Conservation (phyloP, 2,113 vertebrate species). For the Electrona antarctica region DNA sequence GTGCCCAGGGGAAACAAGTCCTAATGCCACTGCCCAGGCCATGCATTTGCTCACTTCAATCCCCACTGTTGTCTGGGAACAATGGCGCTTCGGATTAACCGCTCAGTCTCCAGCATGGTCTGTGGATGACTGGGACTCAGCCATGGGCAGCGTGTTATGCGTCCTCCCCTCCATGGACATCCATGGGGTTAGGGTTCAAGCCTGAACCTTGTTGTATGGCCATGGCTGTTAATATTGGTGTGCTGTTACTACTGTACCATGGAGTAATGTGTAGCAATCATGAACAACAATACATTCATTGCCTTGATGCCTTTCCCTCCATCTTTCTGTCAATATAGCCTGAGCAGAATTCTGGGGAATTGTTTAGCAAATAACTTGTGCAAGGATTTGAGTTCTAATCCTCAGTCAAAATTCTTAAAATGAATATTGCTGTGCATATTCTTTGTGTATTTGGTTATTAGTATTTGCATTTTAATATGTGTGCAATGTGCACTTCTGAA, state of each 20-base stretch:
- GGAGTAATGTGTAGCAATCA: not conserved
- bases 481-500: not conserved
- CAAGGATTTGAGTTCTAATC: too few species aligned
- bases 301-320: too few species aligned
- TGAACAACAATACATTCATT: too few species aligned
- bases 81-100: constrained; percentile 75
- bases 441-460: too few species aligned
- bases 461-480: too few species aligned
- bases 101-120: constrained; percentile 45
- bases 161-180: constrained; percentile 44
- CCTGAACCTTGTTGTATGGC: constrained; percentile 33
- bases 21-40: constrained; percentile 46
- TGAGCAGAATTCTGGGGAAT: not conserved
- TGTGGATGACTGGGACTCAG: constrained; percentile 50
- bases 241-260: not conserved
- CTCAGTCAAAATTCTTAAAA: too few species aligned
- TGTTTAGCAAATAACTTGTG: constrained; percentile 19
- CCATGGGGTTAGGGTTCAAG: constrained; percentile 37
- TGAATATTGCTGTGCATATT: too few species aligned
- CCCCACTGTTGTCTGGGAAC: constrained; percentile 70
- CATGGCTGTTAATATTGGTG: constrained; percentile 21
- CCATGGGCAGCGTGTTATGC: constrained; percentile 23
- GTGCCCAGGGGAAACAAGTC: constrained; percentile 57
- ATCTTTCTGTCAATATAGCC: not conserved
- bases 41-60: constrained; percentile 68